Base-by-base conservation (phyloP, 2,113 vertebrate species). In the Prionailurus bengalensis region DNA sequence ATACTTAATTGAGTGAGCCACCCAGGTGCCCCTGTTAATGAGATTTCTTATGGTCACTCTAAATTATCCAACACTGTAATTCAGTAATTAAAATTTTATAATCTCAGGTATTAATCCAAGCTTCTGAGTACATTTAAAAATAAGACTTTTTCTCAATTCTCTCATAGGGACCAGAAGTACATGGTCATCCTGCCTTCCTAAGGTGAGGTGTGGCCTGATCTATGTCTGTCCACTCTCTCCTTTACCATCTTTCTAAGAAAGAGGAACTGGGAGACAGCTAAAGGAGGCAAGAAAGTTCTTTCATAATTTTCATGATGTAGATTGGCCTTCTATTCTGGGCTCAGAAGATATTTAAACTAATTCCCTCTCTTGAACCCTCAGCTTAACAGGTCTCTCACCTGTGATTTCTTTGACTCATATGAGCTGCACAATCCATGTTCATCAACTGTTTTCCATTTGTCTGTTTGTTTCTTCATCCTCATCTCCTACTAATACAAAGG, bases 11-110 rank as follows among this genome's bases (percentile, higher is more conserved):
- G 58, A 61, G 19, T 61, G 21, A 23, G 58, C 19, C 58, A 61
- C 58, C 58, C 21, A 61, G 58, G 21, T 61, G 21, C 7, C 58
- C 21, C 7, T 55, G 42, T 51, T 71, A 92, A 48, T 84, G 48
- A 73, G 42, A 84, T 76, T 88, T 17, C n/a, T 91, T 53, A 65
- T 2, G 23, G 53, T 79, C 83, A 91, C n/a, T 53, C 61, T 19
- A 79, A 48, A 70, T 78, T 83, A 88, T 4, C 17, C 68, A 66
- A 55, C 8, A 71, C 13, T 74, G 31, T 83, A 78, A 55, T 65
- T 96, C 42, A 88, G 42, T 13, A 89, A 84, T 83, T 97, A 92
- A 71, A 94, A 33, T 42, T 55, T 17, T 71, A 89, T 89, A 48
- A 65, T 80, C 15, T 84, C 70, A 55, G 8, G 3, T 10, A 73